Percentiles rank a stretch among this genome's conserved stretches.
phyloP scores from a whole-genome alignment of 2,113 vertebrate genomes.

The Hydropotes inermis region DNA sequence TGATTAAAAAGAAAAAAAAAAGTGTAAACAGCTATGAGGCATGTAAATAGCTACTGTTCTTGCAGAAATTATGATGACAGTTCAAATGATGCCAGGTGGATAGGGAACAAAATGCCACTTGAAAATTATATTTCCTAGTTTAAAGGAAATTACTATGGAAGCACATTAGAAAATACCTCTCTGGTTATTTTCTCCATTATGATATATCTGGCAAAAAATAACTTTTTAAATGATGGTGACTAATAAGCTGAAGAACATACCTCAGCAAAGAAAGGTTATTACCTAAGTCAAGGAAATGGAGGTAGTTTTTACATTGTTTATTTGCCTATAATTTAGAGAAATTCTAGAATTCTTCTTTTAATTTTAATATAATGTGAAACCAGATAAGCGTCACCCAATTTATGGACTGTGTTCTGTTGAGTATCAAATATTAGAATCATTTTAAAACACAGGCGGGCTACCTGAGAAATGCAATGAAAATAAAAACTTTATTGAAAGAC shows the following conservation, averaged over 20 bases:
- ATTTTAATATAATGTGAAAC: not conserved
- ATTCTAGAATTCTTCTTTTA: not conserved
- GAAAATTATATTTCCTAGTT: not conserved
- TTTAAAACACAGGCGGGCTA: not conserved
- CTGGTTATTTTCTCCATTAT: slow-evolving; percentile 3
- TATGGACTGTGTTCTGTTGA: not conserved
- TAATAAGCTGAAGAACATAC: not conserved
- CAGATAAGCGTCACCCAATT: not conserved
- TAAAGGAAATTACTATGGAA: not conserved
- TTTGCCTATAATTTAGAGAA: not conserved
- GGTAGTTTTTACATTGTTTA: not conserved
- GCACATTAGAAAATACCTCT: not conserved
- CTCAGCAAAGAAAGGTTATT: not conserved
- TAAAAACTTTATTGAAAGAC: not conserved
- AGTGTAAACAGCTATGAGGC: slow-evolving; percentile 31
- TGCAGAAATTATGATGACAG: not conserved
- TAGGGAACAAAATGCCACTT: not conserved
- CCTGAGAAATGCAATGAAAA: not conserved
- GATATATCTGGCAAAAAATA: not conserved
- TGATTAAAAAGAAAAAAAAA: slow-evolving; percentile 14
- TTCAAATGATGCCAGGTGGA: not conserved
- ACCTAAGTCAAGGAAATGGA: not conserved
- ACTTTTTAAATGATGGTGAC: not conserved
- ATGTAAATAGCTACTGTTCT: slow-evolving; percentile 58
- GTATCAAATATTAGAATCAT: not conserved